Evolutionary conservation across 1,140 invertebrate species (phyloP).

Genomic region (Apis cerana): DNA sequence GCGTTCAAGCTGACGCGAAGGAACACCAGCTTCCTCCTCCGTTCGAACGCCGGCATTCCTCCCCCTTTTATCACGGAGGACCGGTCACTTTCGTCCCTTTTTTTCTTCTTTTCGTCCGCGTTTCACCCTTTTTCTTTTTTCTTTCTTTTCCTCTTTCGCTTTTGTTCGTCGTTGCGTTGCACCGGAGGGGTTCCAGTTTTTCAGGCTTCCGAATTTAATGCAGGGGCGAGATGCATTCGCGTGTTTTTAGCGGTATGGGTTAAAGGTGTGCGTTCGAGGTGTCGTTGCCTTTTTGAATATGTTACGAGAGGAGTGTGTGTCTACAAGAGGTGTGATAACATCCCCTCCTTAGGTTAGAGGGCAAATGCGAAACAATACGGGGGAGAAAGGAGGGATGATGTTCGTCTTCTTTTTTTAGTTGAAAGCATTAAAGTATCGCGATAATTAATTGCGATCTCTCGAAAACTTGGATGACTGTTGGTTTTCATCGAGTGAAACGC

Average conservation of each 20-base stretch:
- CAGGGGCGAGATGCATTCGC: neutral
- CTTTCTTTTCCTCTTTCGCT: neutral
- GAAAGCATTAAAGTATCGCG: conserved; percentile 4
- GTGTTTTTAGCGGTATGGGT: neutral
- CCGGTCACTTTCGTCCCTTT: conserved; percentile 24
- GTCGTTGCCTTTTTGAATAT: neutral
- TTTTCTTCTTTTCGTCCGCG: conserved; percentile 1
- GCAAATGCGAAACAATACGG: neutral
- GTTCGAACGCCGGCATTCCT: conserved; percentile 23
- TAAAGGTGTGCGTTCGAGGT: neutral
- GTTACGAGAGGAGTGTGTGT: neutral
- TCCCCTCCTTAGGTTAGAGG: neutral
- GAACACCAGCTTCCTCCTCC: conserved; percentile 36
- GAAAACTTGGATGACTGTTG: conserved; percentile 5
- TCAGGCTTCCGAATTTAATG: conserved; percentile 22
- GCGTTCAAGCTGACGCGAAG: conserved; percentile 50
- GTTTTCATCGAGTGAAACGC: neutral
- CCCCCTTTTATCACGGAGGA: conserved; percentile 24
- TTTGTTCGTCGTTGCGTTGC: conserved; percentile 7
- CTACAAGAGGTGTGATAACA: neutral
- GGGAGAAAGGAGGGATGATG: too few relatives aligned
- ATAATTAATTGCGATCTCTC: conserved; percentile 30
- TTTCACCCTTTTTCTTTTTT: too few relatives aligned
- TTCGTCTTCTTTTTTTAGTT: neutral
- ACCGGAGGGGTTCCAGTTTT: neutral